Conservation (phyloP, 2,888 invertebrate species). For the Seladonia tumulorum region DNA sequence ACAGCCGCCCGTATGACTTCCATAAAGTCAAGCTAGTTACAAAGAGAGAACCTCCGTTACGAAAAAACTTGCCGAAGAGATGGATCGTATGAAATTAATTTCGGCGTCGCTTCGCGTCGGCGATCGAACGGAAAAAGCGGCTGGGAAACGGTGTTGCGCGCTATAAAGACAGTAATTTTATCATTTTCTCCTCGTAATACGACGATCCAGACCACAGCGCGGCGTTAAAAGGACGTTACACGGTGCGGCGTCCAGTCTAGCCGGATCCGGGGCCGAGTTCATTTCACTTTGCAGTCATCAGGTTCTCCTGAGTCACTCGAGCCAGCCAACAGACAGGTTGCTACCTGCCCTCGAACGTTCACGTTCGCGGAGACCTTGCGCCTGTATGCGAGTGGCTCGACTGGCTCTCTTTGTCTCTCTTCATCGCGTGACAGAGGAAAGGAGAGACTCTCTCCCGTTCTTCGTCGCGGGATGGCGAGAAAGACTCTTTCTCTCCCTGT, state of each 20-base stretch:
- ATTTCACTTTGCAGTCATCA: constrained; percentile 76
- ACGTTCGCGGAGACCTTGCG: background rate
- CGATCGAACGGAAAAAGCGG: background rate
- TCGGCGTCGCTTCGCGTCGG: background rate
- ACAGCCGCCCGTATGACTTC: too few species aligned
- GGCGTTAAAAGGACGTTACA: constrained; percentile 72
- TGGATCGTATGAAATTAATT: background rate
- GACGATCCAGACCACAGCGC: background rate
- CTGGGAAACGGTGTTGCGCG: background rate
- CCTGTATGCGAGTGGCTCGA: background rate
- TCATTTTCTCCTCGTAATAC: background rate
- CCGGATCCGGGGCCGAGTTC: constrained; percentile 75
- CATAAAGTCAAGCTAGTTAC: too few species aligned
- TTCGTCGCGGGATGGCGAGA: background rate
- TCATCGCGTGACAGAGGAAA: too few species aligned
- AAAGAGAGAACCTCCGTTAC: background rate
- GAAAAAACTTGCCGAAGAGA: background rate
- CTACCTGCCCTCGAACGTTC: constrained; percentile 73
- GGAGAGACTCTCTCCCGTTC: background rate
- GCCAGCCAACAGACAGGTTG: constrained; percentile 75
- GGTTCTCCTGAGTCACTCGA: constrained; percentile 79
- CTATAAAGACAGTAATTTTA: background rate
- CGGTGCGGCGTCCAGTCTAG: constrained; percentile 67
- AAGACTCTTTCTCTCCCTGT: background rate
- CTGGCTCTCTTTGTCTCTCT: constrained; percentile 7